A percentile compares a stretch with the other conserved stretches of the same genome.
These are phyloP conservation scores for Eurytoma adleriae DNA, from an alignment of 2,888 invertebrate genomes.

Conservation along the genomic window DNA sequence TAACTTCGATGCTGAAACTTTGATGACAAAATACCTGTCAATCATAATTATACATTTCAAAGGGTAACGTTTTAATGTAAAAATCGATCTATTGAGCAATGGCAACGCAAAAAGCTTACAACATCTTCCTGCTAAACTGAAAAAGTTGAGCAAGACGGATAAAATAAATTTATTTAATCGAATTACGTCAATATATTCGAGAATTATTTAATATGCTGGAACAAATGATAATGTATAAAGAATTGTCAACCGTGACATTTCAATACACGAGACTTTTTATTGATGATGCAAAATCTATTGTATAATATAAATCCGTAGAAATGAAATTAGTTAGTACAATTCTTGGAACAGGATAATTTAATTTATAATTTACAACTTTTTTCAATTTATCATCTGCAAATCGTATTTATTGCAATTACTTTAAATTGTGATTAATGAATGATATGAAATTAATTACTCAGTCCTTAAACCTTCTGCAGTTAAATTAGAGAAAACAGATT, in stretches of 20 bases:
- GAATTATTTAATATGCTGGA: constrained; percentile 22
- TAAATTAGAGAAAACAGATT: too few species aligned
- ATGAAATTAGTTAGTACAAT: too few species aligned
- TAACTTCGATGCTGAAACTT: too few species aligned
- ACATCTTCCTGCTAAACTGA: neutral
- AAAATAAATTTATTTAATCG: constrained; percentile 11
- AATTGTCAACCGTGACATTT: constrained; percentile 12
- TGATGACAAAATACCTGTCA: too few species aligned
- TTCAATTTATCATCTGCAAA: neutral
- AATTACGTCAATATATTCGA: constrained; percentile 7
- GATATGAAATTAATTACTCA: too few species aligned
- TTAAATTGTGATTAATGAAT: neutral
- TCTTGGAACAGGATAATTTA: neutral
- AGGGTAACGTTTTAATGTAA: neutral
- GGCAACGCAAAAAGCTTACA: too few species aligned
- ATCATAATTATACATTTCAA: too few species aligned
- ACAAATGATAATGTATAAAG: constrained; percentile 33
- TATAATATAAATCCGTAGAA: neutral
- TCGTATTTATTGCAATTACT: neutral
- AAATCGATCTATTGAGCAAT: neutral
- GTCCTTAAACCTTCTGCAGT: too few species aligned
- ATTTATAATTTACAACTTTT: neutral
- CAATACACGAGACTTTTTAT: neutral
- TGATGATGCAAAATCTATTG: constrained; percentile 23
- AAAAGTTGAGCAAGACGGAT: neutral